Evolutionary conservation across 2,797 vertebrate genomes (phyloP), one percentile per base, ranked within the genome.

Genomic region (Leontopithecus rosalia): DNA sequence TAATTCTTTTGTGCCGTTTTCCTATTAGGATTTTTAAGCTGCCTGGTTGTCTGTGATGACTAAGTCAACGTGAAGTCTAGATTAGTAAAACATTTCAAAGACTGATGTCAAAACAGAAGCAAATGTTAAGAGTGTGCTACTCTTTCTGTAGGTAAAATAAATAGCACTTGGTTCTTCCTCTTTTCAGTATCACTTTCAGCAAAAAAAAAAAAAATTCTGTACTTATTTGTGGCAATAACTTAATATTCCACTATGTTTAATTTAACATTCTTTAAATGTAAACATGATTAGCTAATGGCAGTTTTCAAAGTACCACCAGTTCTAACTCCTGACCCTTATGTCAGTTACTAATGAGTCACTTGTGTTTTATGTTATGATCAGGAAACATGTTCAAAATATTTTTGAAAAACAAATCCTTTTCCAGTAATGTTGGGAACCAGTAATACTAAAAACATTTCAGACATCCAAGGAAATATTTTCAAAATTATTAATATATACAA

Each of bases 41-140:
- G 76, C 43, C 41, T 90, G 11, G 7, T 85, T 90, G 33, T 52
- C 36, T 46, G 33, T 41, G 26, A 41, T 48, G 88, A 46, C 90
- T 88, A 26, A 76, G 91, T 89, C 46, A 77, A 89, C 58, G 19
- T 61, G 57, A 92, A 81, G 22, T 55, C 6, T 52, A 88, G 30
- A 79, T 95, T 84, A 88, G 24, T 0, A 39, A 82, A 41, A n/a
- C 73, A 8, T 95, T 96, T 15, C 33, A 43, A 8, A 9, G 26
- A 24, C 7, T 94, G 24, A 33, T 75, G 50, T 87, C 77, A 83
- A 88, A 96, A 96, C 64, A 46, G 26, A 79, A 88, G 67, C 30
- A 33, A 76, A 88, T 77, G 77, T 89, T 84, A 86, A 13, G 24
- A 87, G 7, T 48, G 41, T 28, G 8, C 14, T 81, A 30, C 15